Percentiles rank a stretch among this genome's conserved stretches.
These are phyloP conservation scores for Caenorhabditis wallacei DNA, from an alignment of 2,888 invertebrate species.

Conservation along the genomic window DNA sequence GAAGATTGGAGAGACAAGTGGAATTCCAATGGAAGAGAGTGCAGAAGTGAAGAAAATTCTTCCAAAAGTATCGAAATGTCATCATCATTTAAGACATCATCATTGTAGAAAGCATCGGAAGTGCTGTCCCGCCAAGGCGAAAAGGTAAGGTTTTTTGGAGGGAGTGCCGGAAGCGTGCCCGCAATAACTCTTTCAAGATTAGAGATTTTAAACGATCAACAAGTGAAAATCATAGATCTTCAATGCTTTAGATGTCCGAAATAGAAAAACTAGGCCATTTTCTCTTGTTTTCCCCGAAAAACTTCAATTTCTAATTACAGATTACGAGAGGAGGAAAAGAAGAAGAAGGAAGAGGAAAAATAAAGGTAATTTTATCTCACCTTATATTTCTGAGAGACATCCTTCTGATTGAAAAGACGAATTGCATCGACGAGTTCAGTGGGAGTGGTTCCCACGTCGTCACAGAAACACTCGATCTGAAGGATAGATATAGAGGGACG, in stretches of 20 bases:
- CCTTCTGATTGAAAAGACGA: constrained; percentile 49
- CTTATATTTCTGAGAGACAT: constrained; percentile 34
- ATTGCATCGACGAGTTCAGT: constrained; percentile 63
- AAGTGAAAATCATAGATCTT: too few relatives aligned
- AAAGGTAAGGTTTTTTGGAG: constrained; percentile 64
- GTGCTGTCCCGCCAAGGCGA: constrained; percentile 79
- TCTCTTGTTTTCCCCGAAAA: too few relatives aligned
- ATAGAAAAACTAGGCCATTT: too few relatives aligned
- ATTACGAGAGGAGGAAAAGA: constrained; percentile 28
- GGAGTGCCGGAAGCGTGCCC: too few relatives aligned
- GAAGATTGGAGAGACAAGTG: background rate
- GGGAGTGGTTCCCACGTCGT: constrained; percentile 60
- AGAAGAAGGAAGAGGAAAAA: background rate
- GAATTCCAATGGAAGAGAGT: background rate
- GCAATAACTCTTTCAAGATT: too few relatives aligned
- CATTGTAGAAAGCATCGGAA: constrained; percentile 82
- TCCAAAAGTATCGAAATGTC: constrained; percentile 72
- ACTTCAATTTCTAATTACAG: too few relatives aligned
- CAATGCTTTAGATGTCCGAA: too few relatives aligned
- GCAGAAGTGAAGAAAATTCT: constrained; percentile 29
- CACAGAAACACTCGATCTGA: constrained; percentile 73
- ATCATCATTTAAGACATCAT: constrained; percentile 81
- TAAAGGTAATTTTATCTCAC: constrained; percentile 8
- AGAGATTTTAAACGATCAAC: too few relatives aligned
- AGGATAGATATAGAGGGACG: too few relatives aligned